Base-by-base conservation (phyloP, 2,888 invertebrate species). In the Aporophyla lueneburgensis region DNA sequence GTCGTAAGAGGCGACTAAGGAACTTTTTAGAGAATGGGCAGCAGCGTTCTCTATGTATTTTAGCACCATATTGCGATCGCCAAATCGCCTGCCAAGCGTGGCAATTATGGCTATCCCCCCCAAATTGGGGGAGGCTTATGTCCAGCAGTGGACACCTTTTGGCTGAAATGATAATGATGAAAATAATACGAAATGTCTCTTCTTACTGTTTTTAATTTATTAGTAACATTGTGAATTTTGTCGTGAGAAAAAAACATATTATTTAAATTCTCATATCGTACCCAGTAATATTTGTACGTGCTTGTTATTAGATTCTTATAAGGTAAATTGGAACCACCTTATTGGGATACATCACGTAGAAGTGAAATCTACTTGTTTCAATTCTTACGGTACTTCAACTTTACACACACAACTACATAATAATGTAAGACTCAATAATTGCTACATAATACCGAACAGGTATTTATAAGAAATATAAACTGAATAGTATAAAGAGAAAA, bases 261-360 rank as follows among this genome's bases (percentile, higher is more conserved):
- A 1, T n/a, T 12, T 14, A 78, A 58, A 46, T 71, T 16, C 24
- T 46, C 27, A 3, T 43, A 51, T 16, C 0, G 10, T 19, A 46
- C 46, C n/a, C 14, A 63, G 24, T 68, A 27, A 51, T 58, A 40
- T 63, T 80, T 19, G 53, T 80, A 75, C 80, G 79, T 79, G 81
- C 63, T 75, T 68, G 75, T 79, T 79, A 80, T 69, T 80, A 51
- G 49, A 69, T 21, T 69, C 80, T 58, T 69, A 59, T 75, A 79
- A 69, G 79, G 79, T 59, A 75, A 79, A 75, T 80, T 80, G 58
- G 81, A 33, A 59, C 51, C 16, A 0, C 75, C 68, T 65, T 80
- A 79, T 69, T 75, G 49, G 81, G 81, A 65, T 43, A 16, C 58
- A 49, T n/a, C 33, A 27, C 7, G 68, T 59, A 54, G 27, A 40